These are phyloP conservation scores for Tineola bisselliella DNA, from an alignment of 2,888 invertebrate species.

Conservation along the genomic window DNA sequence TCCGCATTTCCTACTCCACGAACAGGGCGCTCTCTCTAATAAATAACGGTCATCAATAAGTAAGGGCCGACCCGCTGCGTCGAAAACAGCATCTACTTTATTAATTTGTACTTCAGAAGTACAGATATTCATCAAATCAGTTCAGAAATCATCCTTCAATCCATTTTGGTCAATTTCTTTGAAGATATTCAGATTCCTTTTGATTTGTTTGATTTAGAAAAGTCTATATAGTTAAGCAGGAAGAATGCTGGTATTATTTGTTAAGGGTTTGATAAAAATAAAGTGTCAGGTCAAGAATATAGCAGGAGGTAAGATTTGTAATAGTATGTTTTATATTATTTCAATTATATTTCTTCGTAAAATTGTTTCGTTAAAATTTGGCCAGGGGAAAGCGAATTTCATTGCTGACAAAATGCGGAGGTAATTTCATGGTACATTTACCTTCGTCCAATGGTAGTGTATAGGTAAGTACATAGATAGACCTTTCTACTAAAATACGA, in stretches of 20 bases:
- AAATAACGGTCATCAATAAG: slow-evolving; percentile 56
- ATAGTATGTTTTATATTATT: neutral
- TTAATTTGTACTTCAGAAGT: slow-evolving; percentile 27
- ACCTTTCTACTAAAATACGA: slow-evolving; percentile 20
- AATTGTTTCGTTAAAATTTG: slow-evolving; percentile 27
- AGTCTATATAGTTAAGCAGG: neutral
- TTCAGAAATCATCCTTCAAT: slow-evolving; percentile 15
- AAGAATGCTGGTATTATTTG: neutral
- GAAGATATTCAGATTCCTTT: neutral
- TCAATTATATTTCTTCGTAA: neutral
- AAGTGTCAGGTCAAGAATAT: neutral
- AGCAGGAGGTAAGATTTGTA: neutral
- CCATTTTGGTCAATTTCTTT: slow-evolving; percentile 5
- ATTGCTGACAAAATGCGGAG: slow-evolving; percentile 44
- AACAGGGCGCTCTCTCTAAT: slow-evolving; percentile 36
- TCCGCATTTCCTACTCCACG: slow-evolving; percentile 33
- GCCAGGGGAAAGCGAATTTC: slow-evolving; percentile 37
- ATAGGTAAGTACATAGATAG: slow-evolving; percentile 44
- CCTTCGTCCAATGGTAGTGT: slow-evolving; percentile 43
- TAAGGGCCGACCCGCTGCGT: slow-evolving; percentile 32
- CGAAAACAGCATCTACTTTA: slow-evolving; percentile 34
- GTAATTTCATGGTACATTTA: slow-evolving; percentile 59
- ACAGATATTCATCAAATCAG: slow-evolving; percentile 16
- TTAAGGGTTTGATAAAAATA: neutral
- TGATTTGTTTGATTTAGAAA: neutral